Conservation (phyloP, 2,797 vertebrate genomes). For the Catharus ustulatus region DNA sequence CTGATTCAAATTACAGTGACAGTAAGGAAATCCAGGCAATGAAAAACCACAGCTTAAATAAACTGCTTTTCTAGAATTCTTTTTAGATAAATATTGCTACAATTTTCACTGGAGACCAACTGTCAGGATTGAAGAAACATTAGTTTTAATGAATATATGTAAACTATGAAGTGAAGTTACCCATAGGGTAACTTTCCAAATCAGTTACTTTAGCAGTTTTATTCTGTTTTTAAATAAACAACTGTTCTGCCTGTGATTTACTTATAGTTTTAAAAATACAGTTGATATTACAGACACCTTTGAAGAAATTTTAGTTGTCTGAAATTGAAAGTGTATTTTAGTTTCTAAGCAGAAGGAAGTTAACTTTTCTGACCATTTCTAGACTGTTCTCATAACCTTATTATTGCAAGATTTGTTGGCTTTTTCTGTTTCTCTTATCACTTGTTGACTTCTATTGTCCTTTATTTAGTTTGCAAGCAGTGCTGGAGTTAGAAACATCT, state of each 20-base stretch:
- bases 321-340: background rate
- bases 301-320: background rate
- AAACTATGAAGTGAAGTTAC: background rate
- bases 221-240: background rate
- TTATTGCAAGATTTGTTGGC: background rate
- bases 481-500: background rate
- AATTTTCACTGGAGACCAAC: background rate
- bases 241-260: background rate
- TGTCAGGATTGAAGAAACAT: background rate
- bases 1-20: background rate
- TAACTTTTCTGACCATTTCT: background rate
- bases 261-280: background rate
- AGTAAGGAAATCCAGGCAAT: background rate
- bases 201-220: background rate
- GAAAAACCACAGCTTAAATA: background rate
- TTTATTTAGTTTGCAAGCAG: slow-evolving; percentile 38
- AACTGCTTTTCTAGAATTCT: background rate
- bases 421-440: background rate
- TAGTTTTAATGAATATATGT: background rate
- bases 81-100: background rate
- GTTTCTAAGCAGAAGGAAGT: background rate
- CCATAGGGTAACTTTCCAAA: background rate
- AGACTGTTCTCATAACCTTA: background rate
- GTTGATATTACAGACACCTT: background rate
- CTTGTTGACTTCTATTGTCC: slow-evolving; percentile 12